Base-by-base conservation (phyloP, 92 coral and sea anemone species). In the Micromussa lordhowensis region DNA sequence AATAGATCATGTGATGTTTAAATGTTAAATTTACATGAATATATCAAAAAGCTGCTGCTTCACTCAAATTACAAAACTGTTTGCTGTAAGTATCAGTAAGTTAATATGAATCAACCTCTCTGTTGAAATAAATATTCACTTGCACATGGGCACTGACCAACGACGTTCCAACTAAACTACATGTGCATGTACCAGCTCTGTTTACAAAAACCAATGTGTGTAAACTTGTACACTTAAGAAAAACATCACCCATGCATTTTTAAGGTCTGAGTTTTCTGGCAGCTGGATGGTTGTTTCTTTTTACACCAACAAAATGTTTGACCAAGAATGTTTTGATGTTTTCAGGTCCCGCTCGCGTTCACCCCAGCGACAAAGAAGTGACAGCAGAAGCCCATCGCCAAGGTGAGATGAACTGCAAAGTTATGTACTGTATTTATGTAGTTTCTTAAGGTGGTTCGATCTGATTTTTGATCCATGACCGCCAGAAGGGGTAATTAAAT, bases 281-380 rank as follows among this genome's bases (percentile, higher is more conserved):
- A 72, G 77, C n/a, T 72, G 44, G 44, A 21, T 31, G 2, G 18
- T 32, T 4, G 2, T 1, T 55, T 1, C 5, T 44, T 36, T 1
- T 28, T 15, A 13, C 14, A 48, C 3, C 30, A 74, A 24, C 35
- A 30, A 55, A 71, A 29, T 35, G 34, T 2, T 57, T 55, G 9
- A 54, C 80, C 71, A 26, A 30, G 2, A 8, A 31, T 26, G 14
- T 75, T 36, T 49, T 79, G 15, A 5, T 78, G 14, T 88, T 68
- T 92, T 68, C 84, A 94, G 98, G 68, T 98, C 99, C 26, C 95
- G 98, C 63, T 98, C 99, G 29, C 99, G 94, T 29, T 88, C 95
- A n/a, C 93, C 94, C 58, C 85, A 77, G 74, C 86, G 95, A 81
- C 83, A 84, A 63, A 79, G 91, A 34, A 86, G 93, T 53, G 82